Evolutionary conservation across 2,797 vertebrate species (phyloP).

Genomic region (Chrosomus eos): DNA sequence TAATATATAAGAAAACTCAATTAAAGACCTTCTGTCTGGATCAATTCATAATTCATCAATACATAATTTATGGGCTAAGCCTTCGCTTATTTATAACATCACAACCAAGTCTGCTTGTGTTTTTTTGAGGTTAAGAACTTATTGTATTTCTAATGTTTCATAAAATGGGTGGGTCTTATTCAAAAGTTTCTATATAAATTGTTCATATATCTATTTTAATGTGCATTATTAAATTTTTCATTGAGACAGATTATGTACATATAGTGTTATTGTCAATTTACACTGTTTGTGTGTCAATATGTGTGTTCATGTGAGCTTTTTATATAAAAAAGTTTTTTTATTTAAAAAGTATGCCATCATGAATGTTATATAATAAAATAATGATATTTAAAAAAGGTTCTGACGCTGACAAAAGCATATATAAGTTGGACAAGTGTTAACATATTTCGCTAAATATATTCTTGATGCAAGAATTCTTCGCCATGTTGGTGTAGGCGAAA

Average conservation of each 20-base stretch:
- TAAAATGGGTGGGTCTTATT: background rate
- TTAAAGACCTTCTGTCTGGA: background rate
- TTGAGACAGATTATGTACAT: background rate
- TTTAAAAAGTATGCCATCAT: background rate
- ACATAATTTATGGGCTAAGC: background rate
- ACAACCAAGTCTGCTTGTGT: too few relatives aligned
- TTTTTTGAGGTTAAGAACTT: background rate
- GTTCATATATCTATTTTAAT: background rate
- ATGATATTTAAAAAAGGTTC: background rate
- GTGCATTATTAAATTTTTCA: background rate
- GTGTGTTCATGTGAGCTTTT: background rate
- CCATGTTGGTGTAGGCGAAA: conserved; percentile 48
- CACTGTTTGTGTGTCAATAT: background rate
- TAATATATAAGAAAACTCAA: background rate
- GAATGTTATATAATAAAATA: background rate
- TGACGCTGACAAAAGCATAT: background rate
- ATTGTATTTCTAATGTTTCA: background rate
- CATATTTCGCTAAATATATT: background rate
- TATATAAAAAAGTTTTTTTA: background rate
- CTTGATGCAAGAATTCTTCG: background rate
- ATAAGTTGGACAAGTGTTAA: background rate
- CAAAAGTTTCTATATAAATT: background rate
- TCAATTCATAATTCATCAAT: background rate
- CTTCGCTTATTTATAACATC: background rate
- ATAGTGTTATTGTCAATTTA: background rate